Base-by-base conservation (phyloP, 2,113 vertebrate genomes). In the Castor canadensis region DNA sequence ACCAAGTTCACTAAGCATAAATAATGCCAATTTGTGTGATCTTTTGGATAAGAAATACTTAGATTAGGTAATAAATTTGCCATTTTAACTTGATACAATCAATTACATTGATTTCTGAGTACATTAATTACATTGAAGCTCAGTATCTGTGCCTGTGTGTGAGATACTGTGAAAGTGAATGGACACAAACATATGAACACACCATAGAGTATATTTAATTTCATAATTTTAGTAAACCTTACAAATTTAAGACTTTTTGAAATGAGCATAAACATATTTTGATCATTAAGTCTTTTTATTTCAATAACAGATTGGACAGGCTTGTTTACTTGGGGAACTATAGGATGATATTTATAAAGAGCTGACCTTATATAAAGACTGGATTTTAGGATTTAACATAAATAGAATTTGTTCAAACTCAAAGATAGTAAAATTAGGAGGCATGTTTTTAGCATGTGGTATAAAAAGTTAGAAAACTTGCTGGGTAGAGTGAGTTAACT, bases 1-100 rank as follows among this genome's bases (percentile, higher is more conserved):
- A 79, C 10, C 10, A 52, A 81, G 54, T 95, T 30, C 35, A 60
- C 49, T 88, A 64, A 95, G 38, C 38, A 84, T 72, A 89, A 93
- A 40, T 38, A 73, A 60, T 58, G 45, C 79, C 35, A 89, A 89
- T 95, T 49, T 79, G 15, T 83, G 28, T 87, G 43, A 93, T 91
- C 64, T 69, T 93, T 95, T 93, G 38, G 22, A 94, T 35, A 95
- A 80, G 45, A 90, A 88, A 95, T 35, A 89, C 47, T 88, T 85
- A 89, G 52, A 69, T 81, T 85, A 95, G 69, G 69, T 81, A 93
- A 92, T 92, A 86, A 58, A 93, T 89, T 92, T 76, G 47, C 30
- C 76, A 76, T 64, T 93, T 93, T 94, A 92, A 93, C 87, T 72
- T 84, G 52, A 96, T 96, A 47, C 11, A 93, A 84, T 94, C 38